Percentiles rank a stretch among this genome's conserved stretches.
Conservation (phyloP, 2,888 invertebrate genomes). For the Agrochola macilenta region DNA sequence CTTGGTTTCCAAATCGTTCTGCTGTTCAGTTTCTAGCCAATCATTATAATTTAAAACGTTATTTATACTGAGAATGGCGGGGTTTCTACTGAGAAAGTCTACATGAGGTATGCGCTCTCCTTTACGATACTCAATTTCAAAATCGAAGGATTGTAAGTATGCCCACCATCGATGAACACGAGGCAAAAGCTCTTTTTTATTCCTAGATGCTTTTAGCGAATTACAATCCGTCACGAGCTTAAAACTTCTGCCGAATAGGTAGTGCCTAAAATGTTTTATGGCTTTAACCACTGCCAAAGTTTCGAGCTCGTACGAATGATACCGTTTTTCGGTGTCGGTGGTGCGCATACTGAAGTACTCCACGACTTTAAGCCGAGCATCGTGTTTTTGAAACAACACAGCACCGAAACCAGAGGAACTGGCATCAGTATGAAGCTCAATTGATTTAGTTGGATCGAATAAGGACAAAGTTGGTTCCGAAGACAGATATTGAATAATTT, state of each 20-base stretch:
- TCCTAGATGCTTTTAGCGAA: neutral
- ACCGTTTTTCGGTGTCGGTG: neutral
- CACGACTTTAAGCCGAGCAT: neutral
- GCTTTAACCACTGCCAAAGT: neutral
- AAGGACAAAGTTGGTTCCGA: neutral
- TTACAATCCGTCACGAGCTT: neutral
- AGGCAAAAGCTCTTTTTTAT: neutral
- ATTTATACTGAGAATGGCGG: neutral
- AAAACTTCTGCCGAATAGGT: neutral
- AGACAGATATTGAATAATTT: neutral
- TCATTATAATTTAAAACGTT: neutral
- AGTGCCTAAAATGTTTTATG: constrained; percentile 3
- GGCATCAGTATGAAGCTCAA: constrained; percentile 2
- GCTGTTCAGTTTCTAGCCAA: neutral
- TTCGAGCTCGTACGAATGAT: neutral
- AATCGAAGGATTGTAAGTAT: neutral
- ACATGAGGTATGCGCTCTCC: neutral
- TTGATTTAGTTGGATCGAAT: neutral
- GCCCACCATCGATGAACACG: neutral
- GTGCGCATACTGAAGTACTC: neutral
- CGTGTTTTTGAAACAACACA: neutral
- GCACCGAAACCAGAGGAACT: neutral
- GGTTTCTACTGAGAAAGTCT: neutral
- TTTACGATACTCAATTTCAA: neutral
- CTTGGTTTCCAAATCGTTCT: neutral